Evolutionary conservation across 2,113 vertebrate genomes (phyloP), one percentile per base, ranked within the genome.

Genomic region (Hippocampus mohnikei): DNA sequence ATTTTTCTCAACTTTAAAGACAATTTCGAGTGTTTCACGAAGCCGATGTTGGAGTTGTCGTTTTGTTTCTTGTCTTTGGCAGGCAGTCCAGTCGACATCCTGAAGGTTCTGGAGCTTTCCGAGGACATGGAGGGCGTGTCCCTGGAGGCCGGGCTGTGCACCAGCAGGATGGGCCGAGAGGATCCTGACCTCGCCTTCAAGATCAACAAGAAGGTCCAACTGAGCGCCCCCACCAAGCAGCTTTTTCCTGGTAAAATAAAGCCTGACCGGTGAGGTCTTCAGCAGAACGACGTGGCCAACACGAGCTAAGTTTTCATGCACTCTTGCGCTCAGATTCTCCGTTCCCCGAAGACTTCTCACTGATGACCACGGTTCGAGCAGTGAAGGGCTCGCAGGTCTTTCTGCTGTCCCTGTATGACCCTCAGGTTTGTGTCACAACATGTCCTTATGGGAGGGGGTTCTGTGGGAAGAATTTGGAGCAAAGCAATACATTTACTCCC

Each of bases 331-430:
- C 16, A 90, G 90, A 90, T 85, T 72, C 86, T 0, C 79, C 82
- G 0, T 98, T 99, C 72, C 97, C 97, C 0, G 91, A 85, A 81
- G 93, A 99, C 77, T 99, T 99, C 92, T 98, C 97, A 55, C 93
- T 99, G 87, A 87, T 98, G 83, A 92, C 94, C 71, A 98, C 96
- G 79, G 95, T 99, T 70, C 94, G 94, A 90, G 93, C 97, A 59
- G 91, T 91, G 72, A 96, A 94, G 61, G 95, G 94, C 74, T 94
- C 94, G 72, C 96, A 98, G 90, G 94, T 95, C 72, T 99, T 98
- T 85, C 92, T 99, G 81, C 91, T 99, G 66, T 98, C 97, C 58
- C 84, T 99, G 79, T 99, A 98, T 84, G 95, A 98, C 81, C 58
- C 83, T 0, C 88, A 91, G 88, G 89, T 91, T 79, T 0, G 67